Evolutionary conservation across 2,888 invertebrate species (phyloP).

Genomic region (Cephus sareptanus): DNA sequence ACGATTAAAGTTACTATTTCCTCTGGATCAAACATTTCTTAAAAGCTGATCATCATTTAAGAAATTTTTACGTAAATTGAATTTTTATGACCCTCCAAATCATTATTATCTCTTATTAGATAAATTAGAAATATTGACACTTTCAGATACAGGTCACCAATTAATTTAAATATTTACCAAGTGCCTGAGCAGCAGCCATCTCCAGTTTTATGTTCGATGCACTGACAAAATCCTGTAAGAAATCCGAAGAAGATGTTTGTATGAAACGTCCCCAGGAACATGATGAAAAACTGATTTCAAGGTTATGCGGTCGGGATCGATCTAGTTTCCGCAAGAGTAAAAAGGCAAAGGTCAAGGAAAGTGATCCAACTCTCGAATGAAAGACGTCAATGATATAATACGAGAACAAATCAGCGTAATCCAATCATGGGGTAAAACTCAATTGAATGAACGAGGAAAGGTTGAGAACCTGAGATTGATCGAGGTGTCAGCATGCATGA

Average conservation of each 20-base stretch:
- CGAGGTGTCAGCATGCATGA: conserved; percentile 23
- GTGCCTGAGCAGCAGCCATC: conserved; percentile 21
- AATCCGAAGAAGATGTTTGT: conserved; percentile 13
- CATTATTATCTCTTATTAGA: not conserved
- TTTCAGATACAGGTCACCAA: not conserved
- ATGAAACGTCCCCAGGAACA: conserved; percentile 1
- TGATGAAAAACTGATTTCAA: conserved; percentile 33
- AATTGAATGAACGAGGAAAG: conserved; percentile 35
- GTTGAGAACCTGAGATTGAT: conserved; percentile 43
- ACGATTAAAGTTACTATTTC: not conserved
- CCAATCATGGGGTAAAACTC: conserved; percentile 32
- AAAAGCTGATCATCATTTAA: not conserved
- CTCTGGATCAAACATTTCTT: not conserved
- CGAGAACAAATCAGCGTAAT: conserved; percentile 32
- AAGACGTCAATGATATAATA: not conserved
- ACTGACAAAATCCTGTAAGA: not conserved
- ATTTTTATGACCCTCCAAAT: not conserved
- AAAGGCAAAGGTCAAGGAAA: not conserved
- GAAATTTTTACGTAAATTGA: not conserved
- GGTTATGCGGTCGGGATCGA: conserved; percentile 42
- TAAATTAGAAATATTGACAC: not conserved
- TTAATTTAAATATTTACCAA: conserved; percentile 14
- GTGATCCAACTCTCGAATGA: not conserved
- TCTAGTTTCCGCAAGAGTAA: conserved; percentile 7
- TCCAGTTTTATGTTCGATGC: conserved; percentile 6